Evolutionary conservation across 2,797 vertebrate genomes (phyloP), one percentile per base, ranked within the genome.

Genomic region (Sebastes wilsoni): DNA sequence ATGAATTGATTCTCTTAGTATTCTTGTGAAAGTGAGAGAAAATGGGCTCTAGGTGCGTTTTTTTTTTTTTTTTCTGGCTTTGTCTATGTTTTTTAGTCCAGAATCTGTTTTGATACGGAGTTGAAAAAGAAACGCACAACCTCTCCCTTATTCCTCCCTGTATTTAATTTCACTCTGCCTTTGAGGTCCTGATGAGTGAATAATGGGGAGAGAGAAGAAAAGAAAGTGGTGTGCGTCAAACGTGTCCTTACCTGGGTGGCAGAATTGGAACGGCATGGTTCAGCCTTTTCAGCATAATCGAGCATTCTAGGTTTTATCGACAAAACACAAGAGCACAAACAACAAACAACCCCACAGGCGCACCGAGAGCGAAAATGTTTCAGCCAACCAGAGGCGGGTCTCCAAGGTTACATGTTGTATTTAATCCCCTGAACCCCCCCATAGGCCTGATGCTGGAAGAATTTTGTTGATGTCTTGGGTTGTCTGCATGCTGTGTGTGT

Each of bases 351-450:
- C 87, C 66, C 38, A 42, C 73, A 83, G 83, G 77, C 72, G 62
- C 75, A 74, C 55, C 9, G 25, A 72, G 77, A 88, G 86, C 27
- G 4, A 73, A 86, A 84, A 71, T 22, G 72, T 72, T 83, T 84
- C 66, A 86, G 85, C 85, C 85, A 87, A 88, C 85, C 82, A 85
- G 64, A 85, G 73, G 86, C 85, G 4, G 83, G 89, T 92, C 92
- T 92, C 89, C 84, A 88, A 92, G 91, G 91, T 92, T 90, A 90
- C 86, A 83, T 85, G 91, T 86, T 91, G 84, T 83, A 81, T 88
- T 93, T 93, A 92, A 93, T 93, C 92, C 89, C 62, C 72, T 75
- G 81, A 90, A 89, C 80, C 81, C 83, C 83, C 88, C 93, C 64
- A 79, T 34, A 81, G 87, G 89, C 77, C 80, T 77, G 72, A 81